These are phyloP conservation scores for Drosophila flavopinicola DNA, from an alignment of 2,888 invertebrate species.

Conservation along the genomic window DNA sequence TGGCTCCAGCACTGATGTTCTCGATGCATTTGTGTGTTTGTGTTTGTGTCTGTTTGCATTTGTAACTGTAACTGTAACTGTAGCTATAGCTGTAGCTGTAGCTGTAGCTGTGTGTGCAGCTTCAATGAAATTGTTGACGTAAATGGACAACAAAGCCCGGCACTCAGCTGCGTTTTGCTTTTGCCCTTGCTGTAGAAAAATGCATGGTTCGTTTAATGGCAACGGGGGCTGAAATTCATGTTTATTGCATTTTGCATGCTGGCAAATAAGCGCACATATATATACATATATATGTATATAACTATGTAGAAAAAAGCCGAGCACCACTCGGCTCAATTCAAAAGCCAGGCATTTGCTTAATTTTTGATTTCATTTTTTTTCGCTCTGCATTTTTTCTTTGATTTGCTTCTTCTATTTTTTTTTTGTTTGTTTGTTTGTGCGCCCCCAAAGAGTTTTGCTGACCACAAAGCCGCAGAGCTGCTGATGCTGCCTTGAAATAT, in stretches of 20 bases:
- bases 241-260: slow-evolving; percentile 68
- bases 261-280: slow-evolving; percentile 34
- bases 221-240: slow-evolving; percentile 59
- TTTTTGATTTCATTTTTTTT: slow-evolving; percentile 45
- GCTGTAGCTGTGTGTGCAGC: slow-evolving; percentile 35
- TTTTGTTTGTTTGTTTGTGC: slow-evolving; percentile 1
- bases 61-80: slow-evolving; percentile 8
- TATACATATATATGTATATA: neutral
- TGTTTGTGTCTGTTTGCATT: slow-evolving; percentile 10
- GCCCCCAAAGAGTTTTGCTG: slow-evolving; percentile 41
- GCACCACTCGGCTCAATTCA: slow-evolving; percentile 19
- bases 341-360: slow-evolving; percentile 49
- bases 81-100: slow-evolving; percentile 6
- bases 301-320: neutral
- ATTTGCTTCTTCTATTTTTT: slow-evolving; percentile 10
- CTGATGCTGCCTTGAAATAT: slow-evolving; percentile 51
- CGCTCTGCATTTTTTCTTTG: slow-evolving; percentile 17
- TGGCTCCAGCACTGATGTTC: slow-evolving; percentile 10
- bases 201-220: slow-evolving; percentile 72
- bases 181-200: slow-evolving; percentile 38
- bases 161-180: slow-evolving; percentile 64
- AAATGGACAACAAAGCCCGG: slow-evolving; percentile 77
- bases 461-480: slow-evolving; percentile 60
- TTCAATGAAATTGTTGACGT: slow-evolving; percentile 75
- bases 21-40: too few relatives aligned